Percentiles rank a stretch among this genome's conserved stretches.
These are phyloP conservation scores for Smutsia gigantea DNA, from an alignment of 2,797 vertebrate species.

Conservation along the genomic window DNA sequence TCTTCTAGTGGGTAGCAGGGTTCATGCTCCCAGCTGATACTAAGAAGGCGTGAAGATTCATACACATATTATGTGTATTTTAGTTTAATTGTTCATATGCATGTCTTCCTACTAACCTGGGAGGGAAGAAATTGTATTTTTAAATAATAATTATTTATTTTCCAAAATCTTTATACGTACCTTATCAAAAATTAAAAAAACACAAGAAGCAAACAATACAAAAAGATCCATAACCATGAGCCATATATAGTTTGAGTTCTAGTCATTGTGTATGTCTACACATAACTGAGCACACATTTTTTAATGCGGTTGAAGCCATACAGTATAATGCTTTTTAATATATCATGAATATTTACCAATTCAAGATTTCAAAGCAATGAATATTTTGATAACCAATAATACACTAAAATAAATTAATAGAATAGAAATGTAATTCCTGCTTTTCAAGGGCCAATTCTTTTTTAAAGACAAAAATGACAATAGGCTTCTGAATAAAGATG, in stretches of 20 bases:
- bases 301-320: not conserved
- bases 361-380: not conserved
- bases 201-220: not conserved
- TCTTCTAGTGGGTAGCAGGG: not conserved
- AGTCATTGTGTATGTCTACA: not conserved
- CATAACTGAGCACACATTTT: not conserved
- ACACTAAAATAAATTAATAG: not conserved
- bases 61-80: not conserved
- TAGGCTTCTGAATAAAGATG: not conserved
- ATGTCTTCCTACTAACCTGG: not conserved
- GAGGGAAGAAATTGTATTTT: not conserved
- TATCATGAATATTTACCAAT: not conserved
- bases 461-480: not conserved
- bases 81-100: not conserved
- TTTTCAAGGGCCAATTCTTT: not conserved
- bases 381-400: not conserved
- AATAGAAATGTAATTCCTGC: not conserved
- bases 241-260: not conserved
- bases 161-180: not conserved
- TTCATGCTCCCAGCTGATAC: not conserved
- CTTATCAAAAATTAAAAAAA: slow-evolving; percentile 24
- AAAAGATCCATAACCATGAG: not conserved
- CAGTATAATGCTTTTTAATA: not conserved
- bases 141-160: not conserved
- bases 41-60: not conserved